Evolutionary conservation across 2,113 vertebrate genomes (phyloP).

Genomic region (Tragelaphus scriptus): DNA sequence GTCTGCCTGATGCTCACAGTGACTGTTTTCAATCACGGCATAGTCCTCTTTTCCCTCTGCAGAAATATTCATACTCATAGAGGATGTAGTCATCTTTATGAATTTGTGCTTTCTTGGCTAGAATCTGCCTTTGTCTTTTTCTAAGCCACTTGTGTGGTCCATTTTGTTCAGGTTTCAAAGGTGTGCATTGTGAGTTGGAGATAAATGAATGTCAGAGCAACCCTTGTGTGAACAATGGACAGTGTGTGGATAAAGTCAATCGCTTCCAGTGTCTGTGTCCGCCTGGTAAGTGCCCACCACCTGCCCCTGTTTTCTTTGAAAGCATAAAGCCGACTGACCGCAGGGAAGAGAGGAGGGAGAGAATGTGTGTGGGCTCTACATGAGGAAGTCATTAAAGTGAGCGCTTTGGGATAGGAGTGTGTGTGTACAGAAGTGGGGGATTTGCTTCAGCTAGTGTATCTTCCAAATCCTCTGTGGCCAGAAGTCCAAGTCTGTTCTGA

Average conservation of each 20-base stretch:
- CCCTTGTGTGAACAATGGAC: slow-evolving; percentile 89
- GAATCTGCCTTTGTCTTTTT: background rate
- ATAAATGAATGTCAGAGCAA: slow-evolving; percentile 88
- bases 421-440: background rate
- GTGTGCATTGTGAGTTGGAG: slow-evolving; percentile 86
- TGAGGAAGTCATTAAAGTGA: slow-evolving; percentile 41
- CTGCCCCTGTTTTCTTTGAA: slow-evolving; percentile 17
- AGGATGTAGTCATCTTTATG: background rate
- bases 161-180: slow-evolving; percentile 84
- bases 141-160: slow-evolving; percentile 45
- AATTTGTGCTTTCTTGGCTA: background rate
- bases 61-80: background rate
- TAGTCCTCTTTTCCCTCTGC: background rate
- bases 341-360: background rate
- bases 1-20: background rate
- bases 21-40: background rate
- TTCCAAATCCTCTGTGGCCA: slow-evolving; percentile 18
- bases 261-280: slow-evolving; percentile 89
- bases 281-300: slow-evolving; percentile 80
- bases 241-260: slow-evolving; percentile 87
- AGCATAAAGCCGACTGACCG: background rate
- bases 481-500: slow-evolving; percentile 39
- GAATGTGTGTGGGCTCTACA: slow-evolving; percentile 46
- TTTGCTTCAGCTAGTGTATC: background rate
- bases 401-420: background rate